A percentile compares a stretch with the other conserved stretches of the same genome.
Evolutionary conservation across 2,888 invertebrate genomes (phyloP).

Genomic region (Coelopa pilipes): DNA sequence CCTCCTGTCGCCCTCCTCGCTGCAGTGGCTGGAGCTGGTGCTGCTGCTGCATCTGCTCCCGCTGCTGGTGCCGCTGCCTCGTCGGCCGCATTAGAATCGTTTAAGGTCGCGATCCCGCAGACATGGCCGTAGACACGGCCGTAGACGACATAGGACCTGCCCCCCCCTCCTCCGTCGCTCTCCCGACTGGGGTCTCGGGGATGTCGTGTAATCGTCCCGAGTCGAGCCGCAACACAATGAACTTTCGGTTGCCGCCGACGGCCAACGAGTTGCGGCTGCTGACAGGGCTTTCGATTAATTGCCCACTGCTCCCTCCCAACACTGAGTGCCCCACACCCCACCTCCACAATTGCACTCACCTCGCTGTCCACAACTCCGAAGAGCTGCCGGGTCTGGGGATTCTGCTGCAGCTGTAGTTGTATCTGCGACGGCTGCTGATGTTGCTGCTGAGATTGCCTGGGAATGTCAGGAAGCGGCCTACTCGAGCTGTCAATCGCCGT

Average conservation of each 20-base stretch:
- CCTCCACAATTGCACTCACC: constrained; percentile 35
- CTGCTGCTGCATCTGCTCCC: not conserved
- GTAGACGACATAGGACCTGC: too few species aligned
- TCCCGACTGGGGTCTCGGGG: too few species aligned
- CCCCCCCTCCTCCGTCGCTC: too few species aligned
- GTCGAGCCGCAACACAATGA: too few species aligned
- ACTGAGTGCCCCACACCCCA: not conserved
- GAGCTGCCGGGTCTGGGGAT: constrained; percentile 38
- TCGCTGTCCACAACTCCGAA: constrained; percentile 35
- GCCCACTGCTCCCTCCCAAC: too few species aligned
- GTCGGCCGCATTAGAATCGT: not conserved
- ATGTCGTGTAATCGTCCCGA: too few species aligned
- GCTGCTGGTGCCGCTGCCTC: too few species aligned
- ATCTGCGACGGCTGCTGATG: constrained; percentile 32
- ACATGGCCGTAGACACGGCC: too few species aligned
- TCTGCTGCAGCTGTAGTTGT: constrained; percentile 39
- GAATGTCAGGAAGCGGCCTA: constrained; percentile 17
- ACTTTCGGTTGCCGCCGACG: too few species aligned
- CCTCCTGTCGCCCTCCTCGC: not conserved
- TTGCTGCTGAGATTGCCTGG: constrained; percentile 28
- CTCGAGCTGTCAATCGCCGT: not conserved
- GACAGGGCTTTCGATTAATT: too few species aligned
- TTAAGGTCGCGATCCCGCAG: too few species aligned
- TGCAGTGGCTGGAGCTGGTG: not conserved
- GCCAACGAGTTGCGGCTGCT: too few species aligned